Evolutionary conservation across 1,140 invertebrate species (phyloP), one percentile per base, ranked within the genome.

Genomic region (Trichogramma pretiosum): DNA sequence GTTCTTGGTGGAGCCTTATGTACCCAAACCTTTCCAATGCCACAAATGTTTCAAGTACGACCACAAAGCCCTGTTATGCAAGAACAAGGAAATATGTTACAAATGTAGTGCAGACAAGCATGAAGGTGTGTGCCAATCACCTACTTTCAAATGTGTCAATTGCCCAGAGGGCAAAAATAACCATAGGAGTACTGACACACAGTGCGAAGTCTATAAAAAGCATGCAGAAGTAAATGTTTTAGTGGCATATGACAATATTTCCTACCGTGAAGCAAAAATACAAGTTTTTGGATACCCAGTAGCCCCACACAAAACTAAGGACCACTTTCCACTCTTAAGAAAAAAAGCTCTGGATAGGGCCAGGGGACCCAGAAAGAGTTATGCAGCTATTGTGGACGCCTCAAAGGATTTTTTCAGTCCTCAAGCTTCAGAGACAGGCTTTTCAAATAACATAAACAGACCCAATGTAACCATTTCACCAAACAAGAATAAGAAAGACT

Each of bases 201-300:
- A 2, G 0, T 56, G 50, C 32, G 24, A 19, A 4, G 16, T 46
- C 10, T 50, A 39, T 10, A 1, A 48, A 18, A 48, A 50, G 17
- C 21, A 48, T 8, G 11, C n/a, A 5, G 5, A 26, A 32, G 42
- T 53, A 1, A 43, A 51, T n/a, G 26, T 35, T 8, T 36, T 40
- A 2, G 48, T 56, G 54, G 48, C 54, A 3, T 34, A 30, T 26
- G 46, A 53, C 13, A 50, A 50, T 14, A 17, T 56, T 17, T 42
- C 54, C 1, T 56, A 28, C 16, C 3, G 16, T 2, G 54, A 56
- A 14, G 54, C 50, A 13, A 37, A 21, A 30, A 22, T 11, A 7
- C 37, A 32, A 8, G 23, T 54, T 4, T 45, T 48, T 37, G 37
- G n/a, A n/a, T 4, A 11, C 5, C 5, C 16, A 11, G 16, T 5